Percentiles rank a stretch among this genome's conserved stretches.
These are phyloP conservation scores for Phylloscopus collybita DNA, from an alignment of 2,797 vertebrate species.

Conservation along the genomic window DNA sequence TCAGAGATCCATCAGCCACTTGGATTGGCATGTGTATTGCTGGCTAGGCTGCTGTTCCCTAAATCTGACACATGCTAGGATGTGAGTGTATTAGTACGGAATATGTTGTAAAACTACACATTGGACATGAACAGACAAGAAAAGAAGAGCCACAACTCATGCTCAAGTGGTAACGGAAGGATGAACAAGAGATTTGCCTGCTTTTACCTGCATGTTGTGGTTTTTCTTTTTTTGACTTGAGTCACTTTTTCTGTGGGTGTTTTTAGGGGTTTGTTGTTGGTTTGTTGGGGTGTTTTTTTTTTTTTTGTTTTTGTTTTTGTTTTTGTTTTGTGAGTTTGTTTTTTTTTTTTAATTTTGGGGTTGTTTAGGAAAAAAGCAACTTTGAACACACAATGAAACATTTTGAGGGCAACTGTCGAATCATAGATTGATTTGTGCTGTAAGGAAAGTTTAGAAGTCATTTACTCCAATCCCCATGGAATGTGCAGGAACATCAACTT, in stretches of 20 bases:
- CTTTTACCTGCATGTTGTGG: background rate
- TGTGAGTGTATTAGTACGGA: background rate
- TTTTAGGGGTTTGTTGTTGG: background rate
- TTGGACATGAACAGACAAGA: rapidly evolving
- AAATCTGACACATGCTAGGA: background rate
- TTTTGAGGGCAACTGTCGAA: background rate
- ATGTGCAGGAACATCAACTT: background rate
- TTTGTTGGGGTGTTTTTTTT: too few relatives aligned
- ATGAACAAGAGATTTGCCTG: background rate
- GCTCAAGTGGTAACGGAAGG: background rate
- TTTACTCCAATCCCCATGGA: background rate
- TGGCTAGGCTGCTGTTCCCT: background rate
- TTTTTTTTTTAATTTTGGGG: background rate
- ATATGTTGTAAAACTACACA: background rate
- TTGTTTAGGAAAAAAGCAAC: background rate
- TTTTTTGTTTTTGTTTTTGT: too few relatives aligned
- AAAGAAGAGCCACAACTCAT: background rate
- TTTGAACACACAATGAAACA: background rate
- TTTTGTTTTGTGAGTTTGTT: too few relatives aligned
- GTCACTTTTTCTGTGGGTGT: background rate
- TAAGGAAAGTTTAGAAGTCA: background rate
- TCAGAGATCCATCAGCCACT: background rate
- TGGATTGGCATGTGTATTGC: background rate
- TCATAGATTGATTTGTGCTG: too few relatives aligned
- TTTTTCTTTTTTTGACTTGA: too few relatives aligned